A percentile compares a stretch with the other conserved stretches of the same genome.
Evolutionary conservation across 2,888 invertebrate species (phyloP).

Genomic region (Antitype chi): DNA sequence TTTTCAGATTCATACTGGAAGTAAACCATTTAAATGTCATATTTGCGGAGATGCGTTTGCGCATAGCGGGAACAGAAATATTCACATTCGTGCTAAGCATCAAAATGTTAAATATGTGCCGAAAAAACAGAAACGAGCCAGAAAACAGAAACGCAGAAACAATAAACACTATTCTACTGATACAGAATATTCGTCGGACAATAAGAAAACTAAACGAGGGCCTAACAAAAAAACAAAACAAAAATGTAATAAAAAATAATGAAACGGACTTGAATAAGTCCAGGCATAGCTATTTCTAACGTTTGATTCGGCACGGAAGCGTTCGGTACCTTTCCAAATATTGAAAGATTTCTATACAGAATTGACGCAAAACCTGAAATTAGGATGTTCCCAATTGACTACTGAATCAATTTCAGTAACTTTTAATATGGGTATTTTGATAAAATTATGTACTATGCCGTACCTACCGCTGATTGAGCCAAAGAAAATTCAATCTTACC

Average conservation of each 20-base stretch:
- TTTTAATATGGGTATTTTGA: too few relatives aligned
- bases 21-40: constrained; percentile 52
- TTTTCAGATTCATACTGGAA: constrained; percentile 48
- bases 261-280: not conserved
- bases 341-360: not conserved
- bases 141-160: constrained; percentile 5
- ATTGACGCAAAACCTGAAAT: too few relatives aligned
- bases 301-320: not conserved
- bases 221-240: not conserved
- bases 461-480: too few relatives aligned
- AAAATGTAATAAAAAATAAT: not conserved
- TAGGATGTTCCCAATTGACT: too few relatives aligned
- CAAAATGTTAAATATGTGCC: constrained; percentile 41
- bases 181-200: not conserved
- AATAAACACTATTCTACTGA: constrained; percentile 14
- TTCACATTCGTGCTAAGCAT: constrained; percentile 47
- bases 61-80: constrained; percentile 45
- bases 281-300: not conserved
- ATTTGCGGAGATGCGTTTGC: constrained; percentile 51
- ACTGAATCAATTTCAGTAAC: too few relatives aligned
- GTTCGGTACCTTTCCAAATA: not conserved
- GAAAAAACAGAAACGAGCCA: not conserved
- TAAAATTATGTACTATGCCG: too few relatives aligned
- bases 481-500: too few relatives aligned
- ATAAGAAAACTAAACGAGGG: not conserved